phyloP scores from a whole-genome alignment of 1,140 invertebrate genomes.

The Philaenus spumarius region DNA sequence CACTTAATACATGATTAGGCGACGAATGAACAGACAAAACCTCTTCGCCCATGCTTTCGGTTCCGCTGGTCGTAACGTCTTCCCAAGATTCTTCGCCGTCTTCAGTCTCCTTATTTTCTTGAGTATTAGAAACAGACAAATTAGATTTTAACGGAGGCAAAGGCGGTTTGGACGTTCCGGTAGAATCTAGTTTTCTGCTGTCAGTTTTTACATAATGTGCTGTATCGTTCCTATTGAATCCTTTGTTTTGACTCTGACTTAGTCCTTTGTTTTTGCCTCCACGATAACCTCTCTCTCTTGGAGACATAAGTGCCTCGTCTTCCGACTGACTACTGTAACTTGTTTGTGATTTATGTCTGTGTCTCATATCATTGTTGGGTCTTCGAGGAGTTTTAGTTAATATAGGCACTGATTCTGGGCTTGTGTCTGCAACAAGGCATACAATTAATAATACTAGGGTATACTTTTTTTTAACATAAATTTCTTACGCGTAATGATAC shows the following conservation, averaged over 20 bases:
- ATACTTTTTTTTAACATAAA: too few relatives aligned
- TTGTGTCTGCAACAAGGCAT: too few relatives aligned
- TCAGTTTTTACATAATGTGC: background rate
- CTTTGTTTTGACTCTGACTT: background rate
- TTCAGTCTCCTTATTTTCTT: background rate
- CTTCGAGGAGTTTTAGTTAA: background rate
- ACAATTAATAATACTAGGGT: too few relatives aligned
- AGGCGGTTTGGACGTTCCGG: conserved; percentile 3
- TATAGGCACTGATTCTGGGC: too few relatives aligned
- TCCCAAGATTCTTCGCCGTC: conserved; percentile 26
- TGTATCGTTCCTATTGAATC: background rate
- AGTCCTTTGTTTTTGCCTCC: background rate
- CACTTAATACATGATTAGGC: background rate
- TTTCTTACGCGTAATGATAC: too few relatives aligned
- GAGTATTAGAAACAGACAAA: background rate
- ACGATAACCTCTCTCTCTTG: background rate
- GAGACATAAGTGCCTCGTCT: background rate
- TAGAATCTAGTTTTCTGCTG: background rate
- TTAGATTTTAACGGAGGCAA: conserved; percentile 5
- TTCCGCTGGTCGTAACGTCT: conserved; percentile 26
- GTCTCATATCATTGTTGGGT: background rate
- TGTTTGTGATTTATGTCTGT: background rate
- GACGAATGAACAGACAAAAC: background rate
- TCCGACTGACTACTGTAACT: conserved; percentile 11
- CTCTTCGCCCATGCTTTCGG: conserved; percentile 22